phyloP scores from a whole-genome alignment of 2,888 invertebrate species.

The Troilus luridus region DNA sequence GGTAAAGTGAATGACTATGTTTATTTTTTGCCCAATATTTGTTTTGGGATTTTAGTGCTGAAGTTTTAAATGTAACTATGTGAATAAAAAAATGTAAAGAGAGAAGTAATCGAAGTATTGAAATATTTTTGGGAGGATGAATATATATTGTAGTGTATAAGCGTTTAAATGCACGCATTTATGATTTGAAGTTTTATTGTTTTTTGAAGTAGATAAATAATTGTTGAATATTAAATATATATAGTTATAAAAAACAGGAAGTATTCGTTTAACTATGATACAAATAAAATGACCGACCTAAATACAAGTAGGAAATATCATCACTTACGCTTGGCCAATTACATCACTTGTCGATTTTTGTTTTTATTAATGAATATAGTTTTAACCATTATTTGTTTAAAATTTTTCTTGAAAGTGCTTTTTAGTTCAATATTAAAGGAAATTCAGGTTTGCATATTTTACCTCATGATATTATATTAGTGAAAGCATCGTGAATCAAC shows the following conservation, averaged over 20 bases:
- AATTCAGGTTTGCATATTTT: slow-evolving; percentile 14
- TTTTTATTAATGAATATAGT: slow-evolving; percentile 7
- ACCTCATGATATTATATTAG: slow-evolving; percentile 44
- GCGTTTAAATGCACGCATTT: neutral
- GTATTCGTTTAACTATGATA: neutral
- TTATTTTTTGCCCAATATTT: slow-evolving; percentile 6
- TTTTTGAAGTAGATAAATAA: slow-evolving; percentile 26
- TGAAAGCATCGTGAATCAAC: neutral
- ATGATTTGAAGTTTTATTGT: slow-evolving; percentile 11
- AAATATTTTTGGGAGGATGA: slow-evolving; percentile 29
- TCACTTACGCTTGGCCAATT: slow-evolving; percentile 6
- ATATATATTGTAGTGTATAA: slow-evolving; percentile 10
- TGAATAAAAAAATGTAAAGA: slow-evolving; percentile 13
- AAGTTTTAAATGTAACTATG: slow-evolving; percentile 26
- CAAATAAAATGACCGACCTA: slow-evolving; percentile 28
- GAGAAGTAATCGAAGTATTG: slow-evolving; percentile 18
- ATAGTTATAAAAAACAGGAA: neutral
- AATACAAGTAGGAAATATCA: slow-evolving; percentile 24
- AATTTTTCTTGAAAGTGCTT: slow-evolving; percentile 6
- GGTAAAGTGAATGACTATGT: slow-evolving; percentile 17
- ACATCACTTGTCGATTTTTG: neutral
- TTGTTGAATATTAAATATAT: neutral
- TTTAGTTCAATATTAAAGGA: slow-evolving; percentile 20
- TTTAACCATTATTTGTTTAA: slow-evolving; percentile 10
- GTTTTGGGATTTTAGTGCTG: slow-evolving; percentile 5